These are phyloP conservation scores for Parasteatoda tepidariorum DNA, from an alignment of 1,140 invertebrate species.

Conservation along the genomic window DNA sequence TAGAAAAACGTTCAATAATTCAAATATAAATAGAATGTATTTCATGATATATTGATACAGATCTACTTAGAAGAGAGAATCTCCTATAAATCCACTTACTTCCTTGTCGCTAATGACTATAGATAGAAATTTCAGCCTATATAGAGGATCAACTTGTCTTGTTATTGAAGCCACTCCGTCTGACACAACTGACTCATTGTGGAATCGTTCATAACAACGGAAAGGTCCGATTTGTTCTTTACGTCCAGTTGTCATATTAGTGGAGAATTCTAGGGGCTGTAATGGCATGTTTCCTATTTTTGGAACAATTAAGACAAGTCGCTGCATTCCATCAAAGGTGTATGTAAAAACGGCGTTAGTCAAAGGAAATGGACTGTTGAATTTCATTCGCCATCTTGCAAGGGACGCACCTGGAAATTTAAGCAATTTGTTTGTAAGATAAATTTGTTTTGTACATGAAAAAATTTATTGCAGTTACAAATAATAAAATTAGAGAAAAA, in stretches of 20 bases:
- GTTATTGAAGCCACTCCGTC: conserved; percentile 63
- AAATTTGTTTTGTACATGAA: neutral
- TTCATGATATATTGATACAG: no score
- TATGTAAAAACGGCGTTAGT: conserved; percentile 89
- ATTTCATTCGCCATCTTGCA: conserved; percentile 88
- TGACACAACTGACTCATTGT: conserved; percentile 63
- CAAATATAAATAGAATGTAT: no score
- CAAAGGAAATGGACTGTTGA: conserved; percentile 81
- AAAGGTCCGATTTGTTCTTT: conserved; percentile 87
- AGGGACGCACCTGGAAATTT: conserved; percentile 74
- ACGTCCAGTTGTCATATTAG: conserved; percentile 86
- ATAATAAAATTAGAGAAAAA: no score
- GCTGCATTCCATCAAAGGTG: conserved; percentile 88
- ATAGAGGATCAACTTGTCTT: conserved; percentile 60
- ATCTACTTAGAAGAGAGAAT: no score
- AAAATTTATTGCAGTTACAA: no score
- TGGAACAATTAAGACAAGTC: conserved; percentile 66
- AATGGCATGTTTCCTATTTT: conserved; percentile 66
- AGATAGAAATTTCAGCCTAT: conserved; percentile 60
- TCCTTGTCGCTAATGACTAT: conserved; percentile 64
- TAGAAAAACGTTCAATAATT: no score
- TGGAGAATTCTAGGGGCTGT: conserved; percentile 80
- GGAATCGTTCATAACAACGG: conserved; percentile 67
- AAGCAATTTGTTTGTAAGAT: neutral
- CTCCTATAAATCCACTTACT: no score